phyloP scores from a whole-genome alignment of 1,140 invertebrate species.

The Penaeus japonicus region DNA sequence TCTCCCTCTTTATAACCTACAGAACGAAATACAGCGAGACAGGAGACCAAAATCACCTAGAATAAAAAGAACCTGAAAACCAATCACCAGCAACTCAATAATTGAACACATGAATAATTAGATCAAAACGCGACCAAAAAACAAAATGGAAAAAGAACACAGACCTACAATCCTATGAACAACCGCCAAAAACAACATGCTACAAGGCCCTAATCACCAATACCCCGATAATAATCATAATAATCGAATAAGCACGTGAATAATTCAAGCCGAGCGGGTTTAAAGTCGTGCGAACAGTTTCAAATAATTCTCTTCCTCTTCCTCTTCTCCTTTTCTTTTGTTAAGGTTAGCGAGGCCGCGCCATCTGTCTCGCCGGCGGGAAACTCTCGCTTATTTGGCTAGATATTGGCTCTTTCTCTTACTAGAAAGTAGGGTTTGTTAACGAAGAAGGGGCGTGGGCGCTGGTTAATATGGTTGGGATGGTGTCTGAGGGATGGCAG shows the following conservation, averaged over 20 bases:
- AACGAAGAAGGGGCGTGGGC: too few relatives aligned
- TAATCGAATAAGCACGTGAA: not conserved
- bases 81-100: not conserved
- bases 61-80: not conserved
- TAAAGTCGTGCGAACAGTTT: constrained; percentile 46
- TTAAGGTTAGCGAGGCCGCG: constrained; percentile 43
- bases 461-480: too few relatives aligned
- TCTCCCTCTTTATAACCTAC: not conserved
- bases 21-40: too few relatives aligned
- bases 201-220: not conserved
- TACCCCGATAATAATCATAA: not conserved
- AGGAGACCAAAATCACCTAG: not conserved
- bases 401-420: constrained; percentile 11
- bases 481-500: too few relatives aligned
- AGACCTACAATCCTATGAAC: too few relatives aligned
- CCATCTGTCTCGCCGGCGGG: constrained; percentile 34
- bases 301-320: constrained; percentile 50
- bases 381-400: not conserved
- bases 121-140: not conserved
- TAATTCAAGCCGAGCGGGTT: not conserved
- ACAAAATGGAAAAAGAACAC: too few relatives aligned
- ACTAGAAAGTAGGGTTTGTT: too few relatives aligned
- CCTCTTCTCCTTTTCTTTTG: constrained; percentile 46
- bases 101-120: not conserved
- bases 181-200: not conserved